These are phyloP conservation scores for Syrphus vitripennis DNA, from an alignment of 2,888 invertebrate genomes.

Conservation along the genomic window DNA sequence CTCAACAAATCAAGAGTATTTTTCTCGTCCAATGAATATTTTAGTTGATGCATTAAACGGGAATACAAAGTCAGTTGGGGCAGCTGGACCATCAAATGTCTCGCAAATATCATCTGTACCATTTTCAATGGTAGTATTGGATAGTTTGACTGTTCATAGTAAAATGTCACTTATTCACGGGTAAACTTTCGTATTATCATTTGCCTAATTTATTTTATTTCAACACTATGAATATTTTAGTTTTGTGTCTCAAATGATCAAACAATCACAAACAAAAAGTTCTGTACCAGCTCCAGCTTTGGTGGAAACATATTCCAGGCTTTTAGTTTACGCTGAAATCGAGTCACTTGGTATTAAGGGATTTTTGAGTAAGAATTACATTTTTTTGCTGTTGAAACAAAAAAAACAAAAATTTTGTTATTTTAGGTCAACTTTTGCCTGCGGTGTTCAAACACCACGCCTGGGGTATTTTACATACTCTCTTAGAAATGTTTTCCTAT, in stretches of 20 bases:
- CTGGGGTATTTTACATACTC: constrained; percentile 97
- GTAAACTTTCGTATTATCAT: too few relatives aligned
- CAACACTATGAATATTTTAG: constrained; percentile 76
- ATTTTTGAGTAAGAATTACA: constrained; percentile 89
- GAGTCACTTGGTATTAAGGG: constrained; percentile 98
- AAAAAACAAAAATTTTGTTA: too few relatives aligned
- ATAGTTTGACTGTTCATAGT: constrained; percentile 96
- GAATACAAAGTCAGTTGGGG: constrained; percentile 84
- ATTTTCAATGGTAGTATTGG: constrained; percentile 94
- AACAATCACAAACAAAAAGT: constrained; percentile 92
- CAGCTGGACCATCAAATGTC: constrained; percentile 79
- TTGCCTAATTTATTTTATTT: too few relatives aligned
- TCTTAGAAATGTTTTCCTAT: constrained; percentile 98
- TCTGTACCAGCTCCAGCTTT: constrained; percentile 94
- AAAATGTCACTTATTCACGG: constrained; percentile 93
- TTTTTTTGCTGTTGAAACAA: too few relatives aligned
- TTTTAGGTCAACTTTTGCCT: constrained; percentile 90
- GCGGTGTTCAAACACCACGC: constrained; percentile 95
- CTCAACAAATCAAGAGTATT: constrained; percentile 94
- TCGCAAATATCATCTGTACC: constrained; percentile 90
- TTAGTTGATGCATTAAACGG: constrained; percentile 93
- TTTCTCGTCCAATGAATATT: constrained; percentile 95
- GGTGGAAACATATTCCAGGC: constrained; percentile 96
- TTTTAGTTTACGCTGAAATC: constrained; percentile 97
- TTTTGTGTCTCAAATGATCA: constrained; percentile 94